Base-by-base conservation (phyloP, 1,140 invertebrate genomes). In the Ips nitidus region DNA sequence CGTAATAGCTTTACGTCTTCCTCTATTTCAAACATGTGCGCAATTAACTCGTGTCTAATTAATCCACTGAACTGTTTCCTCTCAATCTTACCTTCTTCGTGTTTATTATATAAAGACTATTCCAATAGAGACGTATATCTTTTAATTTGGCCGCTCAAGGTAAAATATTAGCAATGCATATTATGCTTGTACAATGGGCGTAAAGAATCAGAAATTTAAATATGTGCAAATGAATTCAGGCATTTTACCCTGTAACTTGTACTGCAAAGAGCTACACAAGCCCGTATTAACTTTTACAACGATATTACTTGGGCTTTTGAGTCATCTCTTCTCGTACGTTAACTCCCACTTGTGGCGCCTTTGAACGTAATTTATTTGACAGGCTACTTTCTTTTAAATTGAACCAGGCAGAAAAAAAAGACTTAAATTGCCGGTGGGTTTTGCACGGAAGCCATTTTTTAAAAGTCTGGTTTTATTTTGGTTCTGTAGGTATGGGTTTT, bases 261-360 rank as follows among this genome's bases (percentile, higher is more conserved):
- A 50, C 45, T 50, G 45, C 45, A 50, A 2, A 8, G 22, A 2
- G 45, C 45, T 50, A 50, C 45, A 50, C 6, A 50, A 22, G 22
- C 22, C 22, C 22, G 22, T 22, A 50, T 50, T 50, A 50, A 8
- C 45, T 22, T 50, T 50, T 50, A 3, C 45, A 3, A 50, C 6
- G 22, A 50, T 50, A 50, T 50, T 50, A 50, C 45, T 50, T 50
- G 45, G 45, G 7, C 22, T 6, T 50, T 50, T 50, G 45, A 50
- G 45, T 50, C 45, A 50, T 50, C 45, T 50, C 22, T 6, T 50
- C 2, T 6, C 45, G 45, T 50, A 50, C 45, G 45, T 6, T 50
- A 22, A 50, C 45, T 50, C 45, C 45, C 45, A 50, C 45, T 50
- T 50, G 45, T 50, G 45, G 45, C 45, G 45, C 45, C 45, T 50